Percentiles rank a stretch among this genome's conserved stretches.
phyloP scores from a whole-genome alignment of 2,888 invertebrate species.

The Synergus japonicus region DNA sequence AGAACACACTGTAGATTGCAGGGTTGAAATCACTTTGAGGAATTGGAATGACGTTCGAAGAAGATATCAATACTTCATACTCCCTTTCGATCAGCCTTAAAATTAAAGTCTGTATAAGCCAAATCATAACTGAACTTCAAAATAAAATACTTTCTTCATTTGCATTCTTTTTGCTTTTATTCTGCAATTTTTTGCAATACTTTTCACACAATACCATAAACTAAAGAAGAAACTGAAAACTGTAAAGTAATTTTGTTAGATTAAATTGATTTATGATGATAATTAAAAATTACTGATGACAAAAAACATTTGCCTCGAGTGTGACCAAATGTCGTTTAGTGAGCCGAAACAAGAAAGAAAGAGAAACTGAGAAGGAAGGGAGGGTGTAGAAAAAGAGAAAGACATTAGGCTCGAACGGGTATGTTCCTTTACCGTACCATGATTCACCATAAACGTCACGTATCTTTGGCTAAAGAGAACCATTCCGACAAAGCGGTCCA shows the following conservation, averaged over 20 bases:
- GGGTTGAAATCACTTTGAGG: conserved; percentile 20
- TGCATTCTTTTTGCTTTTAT: background rate
- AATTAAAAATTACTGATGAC: background rate
- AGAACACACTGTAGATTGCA: conserved; percentile 32
- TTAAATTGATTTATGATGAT: background rate
- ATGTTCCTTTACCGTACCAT: conserved; percentile 66
- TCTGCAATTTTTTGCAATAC: background rate
- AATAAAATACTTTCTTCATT: background rate
- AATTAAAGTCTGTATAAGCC: background rate
- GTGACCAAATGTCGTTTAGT: conserved; percentile 33
- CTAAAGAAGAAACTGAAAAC: background rate
- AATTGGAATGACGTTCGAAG: background rate
- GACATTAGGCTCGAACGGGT: conserved; percentile 53
- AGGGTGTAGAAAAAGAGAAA: conserved; percentile 49
- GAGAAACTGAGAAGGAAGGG: conserved; percentile 27
- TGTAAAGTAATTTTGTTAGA: background rate
- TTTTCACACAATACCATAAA: too few species aligned
- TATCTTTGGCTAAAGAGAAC: conserved; percentile 69
- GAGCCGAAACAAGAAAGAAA: conserved; percentile 52
- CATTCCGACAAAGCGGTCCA: conserved; percentile 56
- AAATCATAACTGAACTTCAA: background rate
- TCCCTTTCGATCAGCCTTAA: background rate
- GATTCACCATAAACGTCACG: conserved; percentile 70
- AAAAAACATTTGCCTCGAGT: background rate
- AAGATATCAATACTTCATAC: conserved; percentile 6